phyloP scores from a whole-genome alignment of 2,888 invertebrate genomes.

The Allophyes oxyacanthae region DNA sequence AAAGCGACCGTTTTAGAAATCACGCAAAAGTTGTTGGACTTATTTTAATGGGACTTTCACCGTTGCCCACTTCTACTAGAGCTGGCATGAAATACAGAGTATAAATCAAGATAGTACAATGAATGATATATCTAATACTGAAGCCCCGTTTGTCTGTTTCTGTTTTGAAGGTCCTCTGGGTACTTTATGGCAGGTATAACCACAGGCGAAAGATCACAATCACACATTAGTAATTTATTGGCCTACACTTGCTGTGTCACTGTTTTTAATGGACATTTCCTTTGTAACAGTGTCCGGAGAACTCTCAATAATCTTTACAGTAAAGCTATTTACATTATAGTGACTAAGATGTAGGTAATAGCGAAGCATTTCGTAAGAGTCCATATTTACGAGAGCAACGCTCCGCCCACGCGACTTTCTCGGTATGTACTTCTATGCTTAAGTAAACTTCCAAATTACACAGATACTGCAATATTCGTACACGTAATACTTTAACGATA shows the following conservation, averaged over 20 bases:
- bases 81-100: conserved; percentile 18
- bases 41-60: conserved; percentile 42
- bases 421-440: conserved; percentile 53
- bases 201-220: conserved; percentile 26
- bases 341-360: conserved; percentile 49
- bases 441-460: conserved; percentile 50
- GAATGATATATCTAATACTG: conserved; percentile 21
- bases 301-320: conserved; percentile 27
- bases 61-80: conserved; percentile 12
- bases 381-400: conserved; percentile 55
- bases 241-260: conserved; percentile 54
- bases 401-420: conserved; percentile 63
- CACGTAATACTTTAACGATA: conserved; percentile 38
- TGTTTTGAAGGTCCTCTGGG: conserved; percentile 27
- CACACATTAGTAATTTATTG: conserved; percentile 27
- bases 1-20: conserved; percentile 33
- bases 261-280: conserved; percentile 58
- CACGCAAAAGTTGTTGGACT: conserved; percentile 14
- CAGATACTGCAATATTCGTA: conserved; percentile 35
- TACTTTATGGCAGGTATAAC: conserved; percentile 15
- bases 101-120: conserved; percentile 17
- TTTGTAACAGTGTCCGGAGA: conserved; percentile 41
- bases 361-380: conserved; percentile 62
- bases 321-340: too few species aligned
- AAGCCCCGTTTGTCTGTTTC: conserved; percentile 8